Evolutionary conservation across 2,797 vertebrate genomes (phyloP).

Genomic region (Bothrops alternatus): DNA sequence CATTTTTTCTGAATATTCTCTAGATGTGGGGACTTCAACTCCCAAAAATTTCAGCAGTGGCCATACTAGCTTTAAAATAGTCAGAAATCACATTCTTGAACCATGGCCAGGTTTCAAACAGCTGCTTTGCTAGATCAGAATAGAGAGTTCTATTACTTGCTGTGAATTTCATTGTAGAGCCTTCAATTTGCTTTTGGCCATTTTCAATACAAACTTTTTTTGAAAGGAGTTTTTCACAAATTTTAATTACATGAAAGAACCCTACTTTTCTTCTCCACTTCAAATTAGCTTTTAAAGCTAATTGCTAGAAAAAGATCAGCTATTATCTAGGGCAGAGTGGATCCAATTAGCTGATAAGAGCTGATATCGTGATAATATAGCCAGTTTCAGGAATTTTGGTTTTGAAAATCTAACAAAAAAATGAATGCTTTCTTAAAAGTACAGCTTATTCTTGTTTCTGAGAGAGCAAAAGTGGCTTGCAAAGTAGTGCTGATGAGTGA

Average conservation of each 20-base stretch:
- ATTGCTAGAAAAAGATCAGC: not conserved
- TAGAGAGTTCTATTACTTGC: not conserved
- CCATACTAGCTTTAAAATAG: not conserved
- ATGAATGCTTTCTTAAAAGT: not conserved
- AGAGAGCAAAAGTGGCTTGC: not conserved
- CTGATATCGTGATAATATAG: not conserved
- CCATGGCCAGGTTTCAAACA: not conserved
- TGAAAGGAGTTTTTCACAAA: not conserved
- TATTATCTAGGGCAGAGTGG: not conserved
- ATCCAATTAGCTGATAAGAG: not conserved
- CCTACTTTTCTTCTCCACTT: not conserved
- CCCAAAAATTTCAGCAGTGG: not conserved
- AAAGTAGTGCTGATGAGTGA: not conserved
- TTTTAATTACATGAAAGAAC: not conserved
- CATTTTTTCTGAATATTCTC: not conserved
- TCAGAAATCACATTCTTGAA: not conserved
- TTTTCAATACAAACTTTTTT: not conserved
- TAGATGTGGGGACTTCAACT: not conserved
- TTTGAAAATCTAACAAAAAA: not conserved
- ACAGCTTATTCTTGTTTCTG: not conserved
- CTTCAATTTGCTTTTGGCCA: not conserved
- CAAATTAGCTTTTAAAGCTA: not conserved
- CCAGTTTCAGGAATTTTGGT: not conserved
- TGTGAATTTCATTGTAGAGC: not conserved
- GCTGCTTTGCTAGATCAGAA: not conserved